Conservation (phyloP, 53 echinoderm and acorn worm species). For the Stichopus horrens region DNA sequence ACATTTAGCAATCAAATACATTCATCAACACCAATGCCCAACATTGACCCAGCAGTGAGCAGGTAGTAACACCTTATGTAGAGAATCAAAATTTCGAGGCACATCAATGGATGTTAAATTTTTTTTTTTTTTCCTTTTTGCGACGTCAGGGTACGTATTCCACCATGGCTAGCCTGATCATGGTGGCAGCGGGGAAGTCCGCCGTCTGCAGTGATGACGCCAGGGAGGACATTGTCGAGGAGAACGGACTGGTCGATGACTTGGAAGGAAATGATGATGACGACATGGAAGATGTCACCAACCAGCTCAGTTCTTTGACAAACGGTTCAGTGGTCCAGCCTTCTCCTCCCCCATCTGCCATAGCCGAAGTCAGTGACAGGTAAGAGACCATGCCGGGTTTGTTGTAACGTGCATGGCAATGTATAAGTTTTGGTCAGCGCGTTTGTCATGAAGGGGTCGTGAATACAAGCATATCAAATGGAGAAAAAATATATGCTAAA, state of each 20-base stretch:
- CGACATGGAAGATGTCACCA: slow-evolving; percentile 22
- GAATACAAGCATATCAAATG: too few relatives aligned
- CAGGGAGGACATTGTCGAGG: neutral
- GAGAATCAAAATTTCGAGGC: too few relatives aligned
- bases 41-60: too few relatives aligned
- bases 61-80: too few relatives aligned
- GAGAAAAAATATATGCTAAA: too few relatives aligned
- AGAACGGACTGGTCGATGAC: slow-evolving; percentile 30
- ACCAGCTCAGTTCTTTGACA: slow-evolving; percentile 39
- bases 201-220: slow-evolving; percentile 5
- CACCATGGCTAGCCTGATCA: slow-evolving; percentile 68
- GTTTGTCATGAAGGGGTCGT: neutral
- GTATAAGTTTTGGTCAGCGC: neutral
- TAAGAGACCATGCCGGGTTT: neutral
- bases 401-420: neutral
- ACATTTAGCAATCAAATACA: too few relatives aligned
- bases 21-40: too few relatives aligned
- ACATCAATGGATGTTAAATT: neutral
- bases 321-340: slow-evolving; percentile 1
- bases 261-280: slow-evolving; percentile 22
- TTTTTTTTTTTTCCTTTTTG: neutral
- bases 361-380: slow-evolving; percentile 34
- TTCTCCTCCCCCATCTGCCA: slow-evolving; percentile 21
- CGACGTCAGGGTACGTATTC: slow-evolving; percentile 58
- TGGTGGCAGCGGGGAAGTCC: slow-evolving; percentile 69